A percentile compares a stretch with the other conserved stretches of the same genome.
Conservation (phyloP, 2,113 vertebrate species). For the Phocoena phocoena region DNA sequence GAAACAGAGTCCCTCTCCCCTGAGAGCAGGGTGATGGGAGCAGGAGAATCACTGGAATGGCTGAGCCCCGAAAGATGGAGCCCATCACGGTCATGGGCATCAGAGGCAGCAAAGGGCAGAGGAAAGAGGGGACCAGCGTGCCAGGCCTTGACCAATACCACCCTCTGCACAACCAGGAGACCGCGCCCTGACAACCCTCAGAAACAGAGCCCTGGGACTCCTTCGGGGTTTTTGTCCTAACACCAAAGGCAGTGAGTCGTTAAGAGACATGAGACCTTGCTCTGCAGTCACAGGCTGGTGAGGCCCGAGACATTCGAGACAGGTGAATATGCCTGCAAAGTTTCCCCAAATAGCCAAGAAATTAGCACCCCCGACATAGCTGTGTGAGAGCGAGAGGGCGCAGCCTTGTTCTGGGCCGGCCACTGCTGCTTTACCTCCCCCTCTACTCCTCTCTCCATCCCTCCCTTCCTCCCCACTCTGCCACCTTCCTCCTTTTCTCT, state of each 20-base stretch:
- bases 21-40: no score
- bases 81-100: rapidly evolving
- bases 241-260: not conserved
- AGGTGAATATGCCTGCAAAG: not conserved
- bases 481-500: not conserved
- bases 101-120: not conserved
- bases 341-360: constrained; percentile 47
- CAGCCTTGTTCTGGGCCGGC: not conserved
- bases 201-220: rapidly evolving
- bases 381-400: not conserved
- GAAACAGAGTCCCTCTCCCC: not conserved
- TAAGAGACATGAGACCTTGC: not conserved
- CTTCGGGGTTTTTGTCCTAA: not conserved
- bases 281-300: not conserved
- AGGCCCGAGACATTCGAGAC: not conserved
- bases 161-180: not conserved
- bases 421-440: not conserved
- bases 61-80: not conserved
- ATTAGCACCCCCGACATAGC: constrained; percentile 41
- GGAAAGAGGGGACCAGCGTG: no score
- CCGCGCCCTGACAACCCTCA: not conserved
- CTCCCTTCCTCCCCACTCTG: no score
- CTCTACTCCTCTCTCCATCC: rapidly evolving
- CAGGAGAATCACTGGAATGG: not conserved
- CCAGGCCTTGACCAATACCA: rapidly evolving